phyloP scores from a whole-genome alignment of 1,140 invertebrate species.

The Penaeus japonicus region DNA sequence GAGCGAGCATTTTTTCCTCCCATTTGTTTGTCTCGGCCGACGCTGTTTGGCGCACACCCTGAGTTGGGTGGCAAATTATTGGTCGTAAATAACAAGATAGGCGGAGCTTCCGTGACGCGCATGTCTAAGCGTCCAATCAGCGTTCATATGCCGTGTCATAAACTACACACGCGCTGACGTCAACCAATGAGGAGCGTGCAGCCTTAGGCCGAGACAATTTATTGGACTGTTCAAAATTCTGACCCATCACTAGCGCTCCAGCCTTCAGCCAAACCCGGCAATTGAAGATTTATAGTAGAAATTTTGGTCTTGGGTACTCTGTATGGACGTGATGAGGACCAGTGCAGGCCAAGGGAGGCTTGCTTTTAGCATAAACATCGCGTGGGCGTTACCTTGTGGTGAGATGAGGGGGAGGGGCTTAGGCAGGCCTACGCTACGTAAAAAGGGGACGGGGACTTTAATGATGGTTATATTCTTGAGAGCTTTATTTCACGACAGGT shows the following conservation, averaged over 20 bases:
- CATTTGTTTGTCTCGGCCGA: conserved; percentile 47
- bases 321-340: conserved; percentile 15
- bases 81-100: conserved; percentile 51
- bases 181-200: conserved; percentile 28
- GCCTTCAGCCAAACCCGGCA: conserved; percentile 43
- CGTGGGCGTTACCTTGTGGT: neutral
- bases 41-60: conserved; percentile 46
- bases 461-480: no score
- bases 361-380: conserved; percentile 29
- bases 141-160: conserved; percentile 25
- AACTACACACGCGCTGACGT: conserved; percentile 36
- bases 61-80: conserved; percentile 50
- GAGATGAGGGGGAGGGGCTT: conserved; percentile 27
- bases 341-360: conserved; percentile 1
- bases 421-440: neutral
- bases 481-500: no score
- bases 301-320: conserved; percentile 18
- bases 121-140: conserved; percentile 46
- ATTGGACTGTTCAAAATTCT: conserved; percentile 49
- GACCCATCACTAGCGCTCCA: conserved; percentile 24
- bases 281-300: conserved; percentile 46
- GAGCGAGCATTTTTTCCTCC: neutral
- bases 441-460: no score
- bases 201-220: conserved; percentile 42
- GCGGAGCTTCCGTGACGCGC: conserved; percentile 44